Percentiles rank a stretch among this genome's conserved stretches.
Conservation (phyloP, 35 echinoderm and acorn worm species). For the Heliocidaris tuberculata region DNA sequence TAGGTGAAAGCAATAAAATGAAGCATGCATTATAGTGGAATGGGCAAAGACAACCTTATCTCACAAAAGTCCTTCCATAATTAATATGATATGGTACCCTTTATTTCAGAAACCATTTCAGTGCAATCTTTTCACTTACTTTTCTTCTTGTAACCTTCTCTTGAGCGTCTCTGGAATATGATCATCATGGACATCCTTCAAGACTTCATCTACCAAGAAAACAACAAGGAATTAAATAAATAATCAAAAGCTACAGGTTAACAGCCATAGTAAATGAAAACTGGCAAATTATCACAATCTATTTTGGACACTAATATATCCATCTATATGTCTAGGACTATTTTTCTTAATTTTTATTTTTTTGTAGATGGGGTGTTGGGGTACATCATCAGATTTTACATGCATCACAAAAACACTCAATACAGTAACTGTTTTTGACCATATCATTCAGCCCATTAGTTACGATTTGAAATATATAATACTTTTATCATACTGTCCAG, state of each 20-base stretch:
- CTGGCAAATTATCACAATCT: background rate
- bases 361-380: no score
- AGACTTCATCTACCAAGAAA: slow-evolving; percentile 75
- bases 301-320: no score
- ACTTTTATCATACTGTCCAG: no score
- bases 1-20: background rate
- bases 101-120: no score
- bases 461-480: no score
- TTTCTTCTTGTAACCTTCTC: slow-evolving; percentile 86
- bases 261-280: background rate
- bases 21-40: background rate
- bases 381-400: no score
- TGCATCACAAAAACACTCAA: no score
- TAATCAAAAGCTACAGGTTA: background rate
- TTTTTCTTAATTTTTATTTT: no score
- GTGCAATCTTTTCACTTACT: slow-evolving; percentile 56
- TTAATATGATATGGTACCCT: no score
- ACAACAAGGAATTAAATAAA: background rate
- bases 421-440: no score
- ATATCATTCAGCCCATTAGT: no score
- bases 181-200: slow-evolving; percentile 73
- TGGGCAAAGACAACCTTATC: background rate
- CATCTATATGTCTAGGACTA: no score
- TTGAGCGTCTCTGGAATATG: slow-evolving; percentile 96
- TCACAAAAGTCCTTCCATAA: background rate